Base-by-base conservation (phyloP, 2,113 vertebrate species). In the Riparia riparia region DNA sequence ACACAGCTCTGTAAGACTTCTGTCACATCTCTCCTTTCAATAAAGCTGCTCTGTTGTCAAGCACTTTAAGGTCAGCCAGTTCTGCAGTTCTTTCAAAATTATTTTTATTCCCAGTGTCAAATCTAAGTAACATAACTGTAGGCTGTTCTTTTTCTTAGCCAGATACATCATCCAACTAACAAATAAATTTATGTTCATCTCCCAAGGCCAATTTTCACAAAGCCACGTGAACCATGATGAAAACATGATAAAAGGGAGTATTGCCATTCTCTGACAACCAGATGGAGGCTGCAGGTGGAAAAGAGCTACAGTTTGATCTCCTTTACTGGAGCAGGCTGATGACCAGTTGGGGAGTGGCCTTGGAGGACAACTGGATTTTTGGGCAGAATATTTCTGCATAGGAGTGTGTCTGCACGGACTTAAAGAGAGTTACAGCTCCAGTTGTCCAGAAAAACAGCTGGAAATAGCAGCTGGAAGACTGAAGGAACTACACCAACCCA, bases 401-500 rank as follows among this genome's bases (percentile, higher is more conserved):
- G 9, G 3, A 86, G 15, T 0, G 1, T 25, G 20, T 63, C 19
- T 74, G 24, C 37, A 39, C 7, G 28, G 39, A 6, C 22, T 54
- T 50, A 28, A 41, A 32, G 2, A 4, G 58, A 93, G 29, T 28
- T 70, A 18, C 42, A 82, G 47, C 37, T 47, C 5, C 39, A 47
- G 2, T 2, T 65, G 26, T 44, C 50, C 53, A 53, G 56, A 26
- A 49, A 56, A 80, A 13, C 11, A 37, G 16, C 25, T 37, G 81
- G 47, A 20, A 73, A 44, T 49, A 80, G 8, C 12, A 49, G 53
- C 37, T 86, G 71, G 53, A 32, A 44, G 17, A 7, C 11, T 0
- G 1, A 65, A 69, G 25, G 50, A 77, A 10, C 50, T 22, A 10
- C 1, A 0, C 28, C 47, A 65, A 39, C 0, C 1, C 7, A 25